These are phyloP conservation scores for Scolopax rusticola DNA, from an alignment of 2,797 vertebrate genomes.

Conservation along the genomic window DNA sequence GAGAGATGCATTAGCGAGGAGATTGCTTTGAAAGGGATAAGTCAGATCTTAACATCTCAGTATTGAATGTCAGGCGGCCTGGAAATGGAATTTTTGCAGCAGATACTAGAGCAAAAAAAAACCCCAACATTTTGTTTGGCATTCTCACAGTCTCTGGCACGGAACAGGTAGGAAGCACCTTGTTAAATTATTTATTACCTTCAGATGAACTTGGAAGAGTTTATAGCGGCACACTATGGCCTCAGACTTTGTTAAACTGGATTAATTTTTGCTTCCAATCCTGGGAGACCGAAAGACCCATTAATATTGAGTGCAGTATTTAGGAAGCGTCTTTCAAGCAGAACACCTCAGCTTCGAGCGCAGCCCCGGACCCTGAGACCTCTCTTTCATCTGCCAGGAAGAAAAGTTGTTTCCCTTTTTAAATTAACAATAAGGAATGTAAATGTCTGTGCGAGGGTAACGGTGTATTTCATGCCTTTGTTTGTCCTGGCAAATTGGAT, in stretches of 20 bases:
- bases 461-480: neutral
- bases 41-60: conserved; percentile 42
- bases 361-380: neutral
- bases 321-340: neutral
- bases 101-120: neutral
- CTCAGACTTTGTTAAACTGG: neutral
- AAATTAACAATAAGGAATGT: conserved; percentile 10
- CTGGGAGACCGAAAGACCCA: neutral
- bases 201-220: neutral
- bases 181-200: neutral
- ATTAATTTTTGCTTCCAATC: neutral
- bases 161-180: neutral
- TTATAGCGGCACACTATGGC: neutral
- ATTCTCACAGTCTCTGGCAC: accelerated
- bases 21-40: conserved; percentile 29
- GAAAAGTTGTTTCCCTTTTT: neutral
- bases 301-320: neutral
- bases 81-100: neutral
- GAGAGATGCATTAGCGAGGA: conserved; percentile 36
- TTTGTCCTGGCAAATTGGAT: conserved; percentile 42
- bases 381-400: neutral
- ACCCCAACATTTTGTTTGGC: neutral
- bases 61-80: conserved; percentile 45
- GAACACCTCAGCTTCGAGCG: neutral
- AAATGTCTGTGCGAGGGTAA: neutral